Evolutionary conservation across 2,888 invertebrate genomes (phyloP), one percentile per base, ranked within the genome.

Genomic region (Fabriciana adippe): DNA sequence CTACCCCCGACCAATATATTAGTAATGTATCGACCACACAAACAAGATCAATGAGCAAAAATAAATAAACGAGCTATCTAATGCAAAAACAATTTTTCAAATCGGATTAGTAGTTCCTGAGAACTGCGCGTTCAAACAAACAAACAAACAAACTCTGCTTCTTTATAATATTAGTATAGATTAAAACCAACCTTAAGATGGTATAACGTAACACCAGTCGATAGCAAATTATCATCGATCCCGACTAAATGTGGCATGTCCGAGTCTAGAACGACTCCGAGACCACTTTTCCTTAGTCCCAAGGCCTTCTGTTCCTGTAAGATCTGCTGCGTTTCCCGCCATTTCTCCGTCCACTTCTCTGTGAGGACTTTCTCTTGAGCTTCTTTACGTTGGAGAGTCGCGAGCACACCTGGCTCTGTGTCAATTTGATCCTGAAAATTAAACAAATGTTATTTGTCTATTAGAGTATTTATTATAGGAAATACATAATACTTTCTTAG

Each of bases 331-430:
- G 97, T 97, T 81, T 97, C 97, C 61, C 97, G 94, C 98, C 98
- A 98, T 83, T 98, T 98, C 83, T 97, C 97, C 14, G 97, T 96
- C 98, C 98, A 98, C 81, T 97, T 97, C 87, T 97, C 97, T 0
- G 97, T 98, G 69, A 98, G 93, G 67, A 95, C 96, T 86, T 96
- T 97, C 90, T 97, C 97, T 81, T 97, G 96, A 0, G 97, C 97
- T 86, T 98, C 97, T 81, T 97, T 98, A 81, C 97, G 96, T 76
- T 97, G 97, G 4, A 98, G 94, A 74, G 97, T 96, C 48, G 97
- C 97, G 64, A 98, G 89, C 72, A 97, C 95, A 66, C 93, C 94
- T 0, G 95, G 92, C 78, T 94, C 94, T 8, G 92, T 86, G 72
- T 93, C 89, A 54, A 94, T 84, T 0, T 93, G 90, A 69, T 90